These are phyloP conservation scores for Heterohyrax brucei DNA, from an alignment of 2,797 vertebrate species.

Conservation along the genomic window DNA sequence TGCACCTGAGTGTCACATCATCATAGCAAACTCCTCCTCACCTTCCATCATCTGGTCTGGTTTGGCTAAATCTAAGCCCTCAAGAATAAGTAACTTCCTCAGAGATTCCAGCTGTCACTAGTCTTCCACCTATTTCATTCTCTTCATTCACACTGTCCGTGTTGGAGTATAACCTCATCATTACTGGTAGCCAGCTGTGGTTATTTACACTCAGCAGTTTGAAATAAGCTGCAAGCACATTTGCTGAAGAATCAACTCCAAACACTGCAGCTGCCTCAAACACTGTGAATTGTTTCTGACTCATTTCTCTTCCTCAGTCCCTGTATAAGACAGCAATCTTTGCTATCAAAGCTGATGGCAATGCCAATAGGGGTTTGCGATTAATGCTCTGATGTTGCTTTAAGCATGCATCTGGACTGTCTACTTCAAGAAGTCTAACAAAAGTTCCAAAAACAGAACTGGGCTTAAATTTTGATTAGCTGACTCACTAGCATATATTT, in stretches of 20 bases:
- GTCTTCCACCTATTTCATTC: constrained; percentile 14
- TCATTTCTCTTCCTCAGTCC: constrained; percentile 44
- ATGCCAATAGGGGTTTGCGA: constrained; percentile 4
- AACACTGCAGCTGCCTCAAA: constrained; percentile 37
- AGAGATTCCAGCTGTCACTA: not conserved
- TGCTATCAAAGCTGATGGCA: not conserved
- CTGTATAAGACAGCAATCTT: not conserved
- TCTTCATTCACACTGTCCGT: not conserved
- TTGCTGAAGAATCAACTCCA: constrained; percentile 52
- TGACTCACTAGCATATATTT: not conserved
- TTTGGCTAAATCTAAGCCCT: not conserved
- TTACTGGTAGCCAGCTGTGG: not conserved
- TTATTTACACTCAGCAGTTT: constrained; percentile 37
- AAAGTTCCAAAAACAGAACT: constrained; percentile 41
- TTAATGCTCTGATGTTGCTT: not conserved
- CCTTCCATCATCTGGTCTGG: not conserved
- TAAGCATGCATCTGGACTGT: constrained; percentile 24
- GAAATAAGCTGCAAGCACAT: constrained; percentile 62
- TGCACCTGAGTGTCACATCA: not conserved
- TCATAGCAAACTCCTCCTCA: not conserved
- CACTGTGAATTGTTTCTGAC: constrained; percentile 43
- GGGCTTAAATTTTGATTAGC: constrained; percentile 22
- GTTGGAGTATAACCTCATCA: not conserved
- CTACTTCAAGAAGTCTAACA: constrained; percentile 47
- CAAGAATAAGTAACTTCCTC: not conserved